These are phyloP conservation scores for Colaptes auratus DNA, from an alignment of 2,113 vertebrate species.

Conservation along the genomic window DNA sequence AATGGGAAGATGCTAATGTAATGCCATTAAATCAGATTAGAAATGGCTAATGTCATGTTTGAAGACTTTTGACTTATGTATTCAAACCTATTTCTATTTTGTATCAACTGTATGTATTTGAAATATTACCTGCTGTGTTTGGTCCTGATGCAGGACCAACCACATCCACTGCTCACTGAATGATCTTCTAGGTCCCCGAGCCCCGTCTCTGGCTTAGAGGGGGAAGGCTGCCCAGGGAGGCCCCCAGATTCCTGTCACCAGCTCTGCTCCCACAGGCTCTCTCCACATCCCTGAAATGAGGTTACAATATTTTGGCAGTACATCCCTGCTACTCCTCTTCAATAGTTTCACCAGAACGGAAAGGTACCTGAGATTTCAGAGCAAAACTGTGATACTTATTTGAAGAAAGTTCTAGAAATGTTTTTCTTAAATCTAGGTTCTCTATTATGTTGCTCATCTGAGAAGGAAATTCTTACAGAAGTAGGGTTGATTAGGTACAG, in stretches of 20 bases:
- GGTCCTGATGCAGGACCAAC: neutral
- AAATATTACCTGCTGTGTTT: neutral
- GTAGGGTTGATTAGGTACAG: neutral
- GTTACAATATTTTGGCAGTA: neutral
- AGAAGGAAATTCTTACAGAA: neutral
- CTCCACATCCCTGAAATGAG: neutral
- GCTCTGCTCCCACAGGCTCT: neutral
- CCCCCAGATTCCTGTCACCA: neutral
- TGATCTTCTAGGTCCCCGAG: neutral
- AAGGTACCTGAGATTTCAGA: neutral
- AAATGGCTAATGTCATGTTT: neutral
- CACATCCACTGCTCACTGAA: neutral
- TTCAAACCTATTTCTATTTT: neutral
- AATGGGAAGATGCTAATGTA: neutral
- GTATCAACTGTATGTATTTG: neutral
- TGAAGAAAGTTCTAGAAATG: conserved; percentile 3
- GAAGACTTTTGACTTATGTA: neutral
- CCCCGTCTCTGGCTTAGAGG: neutral
- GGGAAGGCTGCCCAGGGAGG: neutral
- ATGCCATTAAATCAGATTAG: neutral
- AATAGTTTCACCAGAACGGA: conserved; percentile 31
- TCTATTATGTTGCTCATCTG: neutral
- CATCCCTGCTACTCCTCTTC: neutral
- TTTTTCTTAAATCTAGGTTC: neutral
- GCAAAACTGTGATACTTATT: neutral